A percentile compares a stretch with the other conserved stretches of the same genome.
Evolutionary conservation across 2,888 invertebrate species (phyloP).

Genomic region (Drosophila barbarae): DNA sequence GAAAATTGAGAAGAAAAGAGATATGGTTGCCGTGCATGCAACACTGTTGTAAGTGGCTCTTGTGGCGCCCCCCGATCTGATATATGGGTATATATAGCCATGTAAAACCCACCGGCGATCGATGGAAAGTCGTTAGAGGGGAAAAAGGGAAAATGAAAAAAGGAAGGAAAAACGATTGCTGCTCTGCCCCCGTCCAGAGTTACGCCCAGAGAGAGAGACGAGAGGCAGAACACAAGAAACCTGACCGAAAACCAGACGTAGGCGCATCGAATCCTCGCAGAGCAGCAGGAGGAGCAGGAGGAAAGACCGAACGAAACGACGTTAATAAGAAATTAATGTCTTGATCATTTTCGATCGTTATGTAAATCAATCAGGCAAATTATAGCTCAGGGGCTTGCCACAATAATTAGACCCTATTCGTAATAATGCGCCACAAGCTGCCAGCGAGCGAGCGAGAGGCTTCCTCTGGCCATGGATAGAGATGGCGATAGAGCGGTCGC

Average conservation of each 20-base stretch:
- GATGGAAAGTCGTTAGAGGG: constrained; percentile 39
- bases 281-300: neutral
- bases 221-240: constrained; percentile 16
- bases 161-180: constrained; percentile 10
- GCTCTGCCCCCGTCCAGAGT: constrained; percentile 49
- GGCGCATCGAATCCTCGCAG: constrained; percentile 29
- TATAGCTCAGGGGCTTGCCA: constrained; percentile 79
- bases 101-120: constrained; percentile 31
- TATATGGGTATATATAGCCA: constrained; percentile 2
- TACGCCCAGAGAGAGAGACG: constrained; percentile 56
- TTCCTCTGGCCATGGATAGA: constrained; percentile 12
- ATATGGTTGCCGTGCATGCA: constrained; percentile 24
- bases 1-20: constrained; percentile 15
- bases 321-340: constrained; percentile 80
- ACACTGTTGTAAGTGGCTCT: constrained; percentile 36
- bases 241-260: constrained; percentile 26
- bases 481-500: constrained; percentile 21
- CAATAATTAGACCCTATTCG: constrained; percentile 79
- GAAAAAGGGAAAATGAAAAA: constrained; percentile 4
- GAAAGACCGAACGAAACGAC: constrained; percentile 56
- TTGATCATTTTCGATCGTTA: constrained; percentile 80
- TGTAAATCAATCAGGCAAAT: constrained; percentile 80
- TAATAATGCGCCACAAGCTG: constrained; percentile 70
- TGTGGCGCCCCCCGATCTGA: constrained; percentile 47
- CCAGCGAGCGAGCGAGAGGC: constrained; percentile 16